Evolutionary conservation across 2,888 invertebrate genomes (phyloP), one percentile per base, ranked within the genome.

Genomic region (Hesperia comma): DNA sequence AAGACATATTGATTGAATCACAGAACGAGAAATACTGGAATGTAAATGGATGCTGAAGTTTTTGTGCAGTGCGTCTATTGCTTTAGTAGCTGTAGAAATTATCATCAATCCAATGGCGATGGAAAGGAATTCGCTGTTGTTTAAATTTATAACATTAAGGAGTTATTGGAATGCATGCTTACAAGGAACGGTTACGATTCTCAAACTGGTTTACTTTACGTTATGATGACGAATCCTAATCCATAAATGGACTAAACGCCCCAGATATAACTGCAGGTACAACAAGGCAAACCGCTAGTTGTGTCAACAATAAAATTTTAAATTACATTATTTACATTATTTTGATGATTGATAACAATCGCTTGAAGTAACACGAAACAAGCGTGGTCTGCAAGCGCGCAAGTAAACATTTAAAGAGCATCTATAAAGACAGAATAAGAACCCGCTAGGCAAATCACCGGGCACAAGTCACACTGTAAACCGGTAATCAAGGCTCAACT

Each of bases 401-500:
- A 46, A 57, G 51, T 51, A 51, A 49, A 43, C 37, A 57, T 57
- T 57, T 41, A 66, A 70, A 66, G 58, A 67, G 70, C 67, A 71
- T 69, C 70, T 64, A 41, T 37, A 58, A 12, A n/a, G 37, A 40
- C 53, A 54, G 33, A 66, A 67, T 67, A 41, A 26, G 49, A 61
- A 17, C 56, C 33, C n/a, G 40, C 53, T 62, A 56, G 61, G 53
- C 68, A 62, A 67, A 61, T 61, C 49, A 63, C 43, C 1, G 33
- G 19, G 37, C 53, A 43, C 41, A 41, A 17, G 63, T 56, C 56
- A 46, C 62, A 63, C 58, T 41, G 58, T 70, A 67, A 64, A 60
- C 71, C 70, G 63, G 64, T 69, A 70, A 74, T 72, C 75, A 75
- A 74, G 75, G 74, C 70, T 71, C 67, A 69, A 58, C 70, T 71